Evolutionary conservation across 2,888 invertebrate species (phyloP).

Genomic region (Epirrita christyi): DNA sequence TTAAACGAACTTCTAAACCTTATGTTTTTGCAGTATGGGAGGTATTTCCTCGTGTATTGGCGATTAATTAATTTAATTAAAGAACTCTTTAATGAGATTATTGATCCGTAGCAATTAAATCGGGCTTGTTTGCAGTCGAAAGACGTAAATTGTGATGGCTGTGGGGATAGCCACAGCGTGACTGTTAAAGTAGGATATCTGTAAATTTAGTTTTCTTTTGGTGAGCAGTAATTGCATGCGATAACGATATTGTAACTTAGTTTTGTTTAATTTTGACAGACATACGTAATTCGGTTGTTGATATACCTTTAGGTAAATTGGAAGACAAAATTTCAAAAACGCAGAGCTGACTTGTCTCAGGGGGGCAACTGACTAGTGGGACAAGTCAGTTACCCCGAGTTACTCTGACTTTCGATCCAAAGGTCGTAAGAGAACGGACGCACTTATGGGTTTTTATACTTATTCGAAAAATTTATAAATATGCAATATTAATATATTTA

Average conservation of each 20-base stretch:
- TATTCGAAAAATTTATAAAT: too few species aligned
- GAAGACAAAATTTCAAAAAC: too few species aligned
- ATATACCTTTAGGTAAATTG: too few species aligned
- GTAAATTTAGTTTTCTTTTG: neutral
- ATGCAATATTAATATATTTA: too few species aligned
- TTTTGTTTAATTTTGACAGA: too few species aligned
- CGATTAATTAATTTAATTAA: slow-evolving; percentile 42
- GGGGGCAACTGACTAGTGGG: too few species aligned
- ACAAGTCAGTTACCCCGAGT: too few species aligned
- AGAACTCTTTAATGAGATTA: slow-evolving; percentile 38
- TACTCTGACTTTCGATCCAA: too few species aligned
- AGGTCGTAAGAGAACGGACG: too few species aligned
- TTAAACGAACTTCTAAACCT: neutral
- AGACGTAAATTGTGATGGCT: slow-evolving; percentile 21
- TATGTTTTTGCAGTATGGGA: slow-evolving; percentile 4
- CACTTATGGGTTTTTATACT: too few species aligned
- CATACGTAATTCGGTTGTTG: too few species aligned
- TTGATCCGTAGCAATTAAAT: slow-evolving; percentile 43
- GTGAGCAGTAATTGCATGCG: neutral
- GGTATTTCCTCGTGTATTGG: slow-evolving; percentile 26
- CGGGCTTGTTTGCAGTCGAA: slow-evolving; percentile 24
- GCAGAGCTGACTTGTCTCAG: too few species aligned
- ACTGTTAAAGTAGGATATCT: neutral
- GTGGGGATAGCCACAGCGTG: slow-evolving; percentile 6
- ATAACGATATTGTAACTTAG: neutral